Evolutionary conservation across 2,888 invertebrate genomes (phyloP), one percentile per base, ranked within the genome.

Genomic region (Priapulus caudatus): DNA sequence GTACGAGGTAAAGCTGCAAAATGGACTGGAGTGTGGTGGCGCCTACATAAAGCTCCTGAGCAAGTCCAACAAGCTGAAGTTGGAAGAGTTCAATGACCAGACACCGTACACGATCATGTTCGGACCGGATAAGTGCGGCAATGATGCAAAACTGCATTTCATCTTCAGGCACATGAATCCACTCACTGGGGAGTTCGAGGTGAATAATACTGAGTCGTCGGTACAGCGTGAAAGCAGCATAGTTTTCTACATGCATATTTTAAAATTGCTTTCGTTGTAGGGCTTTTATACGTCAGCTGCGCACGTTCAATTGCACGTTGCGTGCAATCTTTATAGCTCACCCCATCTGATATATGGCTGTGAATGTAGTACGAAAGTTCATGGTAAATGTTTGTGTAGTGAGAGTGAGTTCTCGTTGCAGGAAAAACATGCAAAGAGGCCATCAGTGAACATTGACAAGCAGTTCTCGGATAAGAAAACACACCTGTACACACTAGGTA

Each of bases 71-170:
- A 77, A 80, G 47, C 72, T 79, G 23, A 78, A 80, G 66, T 76
- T 93, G 66, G n/a, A 10, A 10, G 77, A 81, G 65, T 92, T 97
- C 74, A 79, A 86, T 70, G 97, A 98, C 74, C 92, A 91, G 74
- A 92, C 95, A 0, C 85, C 92, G 0, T 99, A 97, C 75, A 88
- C 92, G 1, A 90, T 99, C 65, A 98, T 99, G 98, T 99, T 98
- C 75, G 98, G 98, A 0, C 97, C 97, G 4, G 98, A 98, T 77
- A 98, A 95, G 74, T 98, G 98, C 74, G 97, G 97, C 58, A 86
- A 86, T 67, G 90, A 91, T 71, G 83, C 87, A 67, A 95, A 95
- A 77, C 67, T 83, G 5, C 83, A 83, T 64, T 82, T 84, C 63
- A 99, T 99, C 71, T 91, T 99, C 75, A 81, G 88, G 50, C 93